Percentiles rank a stretch among this genome's conserved stretches.
These are phyloP conservation scores for Hybos culiciformis DNA, from an alignment of 2,888 invertebrate genomes.

Conservation along the genomic window DNA sequence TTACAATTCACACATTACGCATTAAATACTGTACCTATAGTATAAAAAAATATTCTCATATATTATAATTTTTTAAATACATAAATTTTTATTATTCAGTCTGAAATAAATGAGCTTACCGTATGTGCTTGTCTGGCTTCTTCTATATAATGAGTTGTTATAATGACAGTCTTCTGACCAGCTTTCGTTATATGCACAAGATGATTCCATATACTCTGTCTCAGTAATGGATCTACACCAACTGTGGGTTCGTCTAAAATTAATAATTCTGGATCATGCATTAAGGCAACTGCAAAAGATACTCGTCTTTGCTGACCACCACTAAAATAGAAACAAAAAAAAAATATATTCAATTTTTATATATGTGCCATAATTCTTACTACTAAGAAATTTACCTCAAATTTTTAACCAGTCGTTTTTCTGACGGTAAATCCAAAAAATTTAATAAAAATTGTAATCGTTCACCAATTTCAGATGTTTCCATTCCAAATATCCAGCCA, in stretches of 20 bases:
- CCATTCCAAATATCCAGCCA: constrained; percentile 91
- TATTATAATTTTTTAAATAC: too few relatives aligned
- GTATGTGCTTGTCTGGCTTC: constrained; percentile 84
- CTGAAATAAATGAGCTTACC: constrained; percentile 40
- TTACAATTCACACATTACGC: too few relatives aligned
- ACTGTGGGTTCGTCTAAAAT: constrained; percentile 90
- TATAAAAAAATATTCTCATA: too few relatives aligned
- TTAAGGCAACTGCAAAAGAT: constrained; percentile 80
- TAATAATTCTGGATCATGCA: constrained; percentile 83
- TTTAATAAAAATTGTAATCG: constrained; percentile 74
- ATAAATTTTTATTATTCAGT: too few relatives aligned
- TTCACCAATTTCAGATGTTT: constrained; percentile 62
- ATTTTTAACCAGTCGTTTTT: constrained; percentile 65
- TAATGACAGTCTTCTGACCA: constrained; percentile 82
- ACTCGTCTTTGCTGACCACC: constrained; percentile 86
- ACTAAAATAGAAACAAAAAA: constrained; percentile 37
- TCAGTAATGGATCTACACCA: constrained; percentile 77
- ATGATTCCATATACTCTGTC: constrained; percentile 91
- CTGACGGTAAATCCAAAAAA: constrained; percentile 80
- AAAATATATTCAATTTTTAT: neutral
- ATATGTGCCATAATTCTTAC: neutral
- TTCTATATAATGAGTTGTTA: constrained; percentile 90
- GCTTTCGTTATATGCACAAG: constrained; percentile 79
- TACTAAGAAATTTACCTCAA: constrained; percentile 41
- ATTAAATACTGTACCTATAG: too few relatives aligned